Evolutionary conservation across 2,888 invertebrate species (phyloP).

Genomic region (Resseliella maxima): DNA sequence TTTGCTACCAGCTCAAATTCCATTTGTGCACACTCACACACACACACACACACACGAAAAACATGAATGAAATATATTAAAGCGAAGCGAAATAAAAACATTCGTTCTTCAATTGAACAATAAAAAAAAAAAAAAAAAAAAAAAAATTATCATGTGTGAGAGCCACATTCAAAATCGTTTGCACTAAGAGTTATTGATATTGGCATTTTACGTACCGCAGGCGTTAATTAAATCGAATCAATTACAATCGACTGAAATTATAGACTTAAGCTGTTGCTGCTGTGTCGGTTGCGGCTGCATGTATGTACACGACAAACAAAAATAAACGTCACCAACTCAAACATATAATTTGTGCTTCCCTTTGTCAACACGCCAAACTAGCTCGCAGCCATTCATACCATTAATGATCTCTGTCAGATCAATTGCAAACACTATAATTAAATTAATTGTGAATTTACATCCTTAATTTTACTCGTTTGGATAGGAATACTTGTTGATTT

Average conservation of each 20-base stretch:
- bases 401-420: constrained; percentile 34
- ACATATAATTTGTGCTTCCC: constrained; percentile 40
- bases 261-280: background rate
- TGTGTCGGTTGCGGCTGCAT: background rate
- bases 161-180: background rate
- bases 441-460: constrained; percentile 50
- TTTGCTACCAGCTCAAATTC: background rate
- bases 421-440: constrained; percentile 43
- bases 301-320: background rate
- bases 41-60: background rate
- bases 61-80: background rate
- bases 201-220: constrained; percentile 34
- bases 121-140: background rate
- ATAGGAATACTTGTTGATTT: background rate
- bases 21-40: background rate
- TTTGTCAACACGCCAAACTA: constrained; percentile 38
- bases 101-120: background rate
- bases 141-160: background rate
- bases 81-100: background rate
- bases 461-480: constrained; percentile 49
- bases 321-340: constrained; percentile 33
- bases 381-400: constrained; percentile 10
- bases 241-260: constrained; percentile 45
- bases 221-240: constrained; percentile 48
- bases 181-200: background rate